phyloP scores from a whole-genome alignment of 2,113 vertebrate genomes.

The Scatophagus argus region DNA sequence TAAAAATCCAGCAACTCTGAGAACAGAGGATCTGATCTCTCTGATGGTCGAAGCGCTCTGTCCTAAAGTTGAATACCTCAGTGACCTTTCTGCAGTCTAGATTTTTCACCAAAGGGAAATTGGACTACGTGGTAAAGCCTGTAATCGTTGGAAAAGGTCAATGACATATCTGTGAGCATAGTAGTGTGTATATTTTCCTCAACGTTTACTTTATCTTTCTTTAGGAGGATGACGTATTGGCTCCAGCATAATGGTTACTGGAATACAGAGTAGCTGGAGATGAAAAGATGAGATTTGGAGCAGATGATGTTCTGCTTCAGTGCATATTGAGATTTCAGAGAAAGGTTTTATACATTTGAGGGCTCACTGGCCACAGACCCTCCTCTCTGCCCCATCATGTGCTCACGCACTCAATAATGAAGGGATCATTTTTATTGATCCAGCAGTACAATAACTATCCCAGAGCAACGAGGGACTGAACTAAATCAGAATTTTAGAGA shows the following conservation, averaged over 20 bases:
- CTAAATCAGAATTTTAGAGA: background rate
- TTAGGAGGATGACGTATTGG: conserved; percentile 5
- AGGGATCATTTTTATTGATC: background rate
- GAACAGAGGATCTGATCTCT: too few relatives aligned
- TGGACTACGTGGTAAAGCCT: conserved; percentile 1
- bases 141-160: conserved; percentile 57
- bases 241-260: background rate
- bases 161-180: conserved; percentile 35
- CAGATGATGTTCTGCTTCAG: background rate
- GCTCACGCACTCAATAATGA: background rate
- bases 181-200: background rate
- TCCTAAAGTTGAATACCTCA: conserved; percentile 29
- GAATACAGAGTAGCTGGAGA: conserved; percentile 4
- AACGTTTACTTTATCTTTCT: conserved; percentile 35
- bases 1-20: conserved; percentile 4
- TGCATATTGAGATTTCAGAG: background rate
- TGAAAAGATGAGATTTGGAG: background rate
- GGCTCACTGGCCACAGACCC: background rate
- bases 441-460: background rate
- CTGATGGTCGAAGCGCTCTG: background rate
- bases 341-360: background rate
- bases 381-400: background rate
- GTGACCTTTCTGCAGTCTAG: conserved; percentile 52
- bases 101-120: conserved; percentile 28
- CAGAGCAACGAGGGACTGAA: background rate